These are phyloP conservation scores for Canis aureus DNA, from an alignment of 2,113 vertebrate species.

Conservation along the genomic window DNA sequence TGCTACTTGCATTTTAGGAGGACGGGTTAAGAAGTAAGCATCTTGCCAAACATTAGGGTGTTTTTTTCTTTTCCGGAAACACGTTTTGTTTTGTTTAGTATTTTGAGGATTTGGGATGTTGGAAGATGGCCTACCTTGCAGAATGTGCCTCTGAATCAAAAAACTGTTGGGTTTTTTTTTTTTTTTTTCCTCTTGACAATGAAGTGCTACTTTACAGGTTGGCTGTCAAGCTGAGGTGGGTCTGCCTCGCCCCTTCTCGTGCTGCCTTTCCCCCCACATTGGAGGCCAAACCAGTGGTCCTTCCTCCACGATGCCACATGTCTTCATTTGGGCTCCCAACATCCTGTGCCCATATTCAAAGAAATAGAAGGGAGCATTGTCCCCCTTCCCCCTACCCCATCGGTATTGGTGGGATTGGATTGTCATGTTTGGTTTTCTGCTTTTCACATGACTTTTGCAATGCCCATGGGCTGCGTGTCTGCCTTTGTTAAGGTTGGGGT, in stretches of 20 bases:
- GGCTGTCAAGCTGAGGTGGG: background rate
- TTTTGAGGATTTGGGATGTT: background rate
- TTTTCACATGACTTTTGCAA: background rate
- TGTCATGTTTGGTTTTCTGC: background rate
- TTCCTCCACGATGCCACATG: accelerated
- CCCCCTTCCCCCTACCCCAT: background rate
- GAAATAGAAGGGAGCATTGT: background rate
- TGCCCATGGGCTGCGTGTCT: background rate
- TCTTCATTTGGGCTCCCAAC: background rate
- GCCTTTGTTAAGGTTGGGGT: background rate
- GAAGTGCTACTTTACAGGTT: background rate
- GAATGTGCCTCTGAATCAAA: background rate
- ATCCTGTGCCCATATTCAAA: background rate
- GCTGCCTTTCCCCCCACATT: too few relatives aligned
- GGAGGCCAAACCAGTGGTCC: background rate
- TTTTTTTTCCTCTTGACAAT: background rate
- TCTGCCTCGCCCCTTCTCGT: background rate
- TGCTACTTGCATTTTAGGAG: background rate
- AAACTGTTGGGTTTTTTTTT: background rate
- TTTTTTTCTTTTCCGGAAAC: background rate
- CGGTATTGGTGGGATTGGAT: background rate
- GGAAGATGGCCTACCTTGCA: background rate
- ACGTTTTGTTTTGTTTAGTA: background rate
- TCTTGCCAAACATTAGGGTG: background rate
- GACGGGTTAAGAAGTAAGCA: background rate